phyloP scores from a whole-genome alignment of 2,113 vertebrate species.

The Brachionichthys hirsutus region DNA sequence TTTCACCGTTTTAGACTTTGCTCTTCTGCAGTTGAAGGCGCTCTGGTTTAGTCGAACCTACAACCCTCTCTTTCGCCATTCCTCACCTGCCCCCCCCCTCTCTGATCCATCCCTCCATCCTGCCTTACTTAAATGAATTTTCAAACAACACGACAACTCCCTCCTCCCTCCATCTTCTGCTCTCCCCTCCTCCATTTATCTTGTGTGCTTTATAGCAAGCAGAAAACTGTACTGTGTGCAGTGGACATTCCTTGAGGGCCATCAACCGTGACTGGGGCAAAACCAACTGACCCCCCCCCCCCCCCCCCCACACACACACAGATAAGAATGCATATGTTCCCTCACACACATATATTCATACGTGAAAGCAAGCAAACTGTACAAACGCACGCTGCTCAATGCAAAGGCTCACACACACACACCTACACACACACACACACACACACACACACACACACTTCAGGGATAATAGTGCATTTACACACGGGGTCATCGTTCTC shows the following conservation, averaged over 20 bases:
- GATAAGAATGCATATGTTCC: constrained; percentile 13
- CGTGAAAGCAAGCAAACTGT: constrained; percentile 50
- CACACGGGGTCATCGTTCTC: constrained; percentile 63
- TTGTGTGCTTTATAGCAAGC: constrained; percentile 64
- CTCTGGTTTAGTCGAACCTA: background rate
- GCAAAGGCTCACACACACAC: constrained; percentile 18
- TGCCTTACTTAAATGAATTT: constrained; percentile 50
- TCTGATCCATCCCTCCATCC: constrained; percentile 19
- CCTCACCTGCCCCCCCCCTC: background rate
- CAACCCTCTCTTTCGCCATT: background rate
- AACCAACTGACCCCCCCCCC: constrained; percentile 63
- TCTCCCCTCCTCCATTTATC: constrained; percentile 17
- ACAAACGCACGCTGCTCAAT: constrained; percentile 16
- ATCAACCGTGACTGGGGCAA: constrained; percentile 65
- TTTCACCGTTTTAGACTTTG: background rate
- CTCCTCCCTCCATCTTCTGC: background rate
- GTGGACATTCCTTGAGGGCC: constrained; percentile 67
- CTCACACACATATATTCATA: constrained; percentile 36
- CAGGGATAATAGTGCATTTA: constrained; percentile 25
- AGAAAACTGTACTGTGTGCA: constrained; percentile 71
- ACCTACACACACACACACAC: constrained; percentile 16
- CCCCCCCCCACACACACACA: constrained; percentile 41
- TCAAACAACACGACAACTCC: constrained; percentile 21
- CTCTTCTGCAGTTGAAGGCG: background rate
- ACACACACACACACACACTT: constrained; percentile 22